Evolutionary conservation across 2,797 vertebrate genomes (phyloP).

Genomic region (Xiphorhynchus erythropygius): DNA sequence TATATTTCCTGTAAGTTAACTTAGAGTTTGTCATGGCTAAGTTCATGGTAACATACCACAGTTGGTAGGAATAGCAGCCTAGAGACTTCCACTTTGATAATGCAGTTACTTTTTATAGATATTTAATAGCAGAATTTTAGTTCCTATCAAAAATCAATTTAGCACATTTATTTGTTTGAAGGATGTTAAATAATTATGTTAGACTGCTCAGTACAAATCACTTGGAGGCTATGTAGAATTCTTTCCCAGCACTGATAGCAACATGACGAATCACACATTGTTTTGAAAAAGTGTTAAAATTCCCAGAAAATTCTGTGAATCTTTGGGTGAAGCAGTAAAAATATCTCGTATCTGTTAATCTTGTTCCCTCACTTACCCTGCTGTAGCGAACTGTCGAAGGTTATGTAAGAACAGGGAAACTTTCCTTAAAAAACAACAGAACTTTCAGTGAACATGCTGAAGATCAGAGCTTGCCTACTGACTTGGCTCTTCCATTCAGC

Average conservation of each 20-base stretch:
- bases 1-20: constrained; percentile 6
- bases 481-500: neutral
- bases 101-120: constrained; percentile 38
- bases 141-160: constrained; percentile 36
- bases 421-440: constrained; percentile 16
- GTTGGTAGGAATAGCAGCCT: constrained; percentile 3
- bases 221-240: constrained; percentile 38
- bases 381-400: constrained; percentile 7
- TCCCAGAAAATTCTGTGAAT: constrained; percentile 56
- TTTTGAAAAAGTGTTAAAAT: constrained; percentile 66
- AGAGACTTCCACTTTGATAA: constrained; percentile 36
- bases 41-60: neutral
- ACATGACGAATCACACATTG: constrained; percentile 44
- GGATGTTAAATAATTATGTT: constrained; percentile 53
- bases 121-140: constrained; percentile 25
- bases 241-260: constrained; percentile 1
- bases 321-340: constrained; percentile 58
- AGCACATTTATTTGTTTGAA: constrained; percentile 60
- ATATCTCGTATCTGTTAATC: constrained; percentile 61
- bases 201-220: constrained; percentile 36
- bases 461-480: neutral
- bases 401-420: constrained; percentile 48
- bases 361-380: constrained; percentile 55
- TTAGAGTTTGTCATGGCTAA: constrained; percentile 3
- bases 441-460: neutral